Conservation (phyloP, 2,888 invertebrate genomes). For the Leucoma salicis region DNA sequence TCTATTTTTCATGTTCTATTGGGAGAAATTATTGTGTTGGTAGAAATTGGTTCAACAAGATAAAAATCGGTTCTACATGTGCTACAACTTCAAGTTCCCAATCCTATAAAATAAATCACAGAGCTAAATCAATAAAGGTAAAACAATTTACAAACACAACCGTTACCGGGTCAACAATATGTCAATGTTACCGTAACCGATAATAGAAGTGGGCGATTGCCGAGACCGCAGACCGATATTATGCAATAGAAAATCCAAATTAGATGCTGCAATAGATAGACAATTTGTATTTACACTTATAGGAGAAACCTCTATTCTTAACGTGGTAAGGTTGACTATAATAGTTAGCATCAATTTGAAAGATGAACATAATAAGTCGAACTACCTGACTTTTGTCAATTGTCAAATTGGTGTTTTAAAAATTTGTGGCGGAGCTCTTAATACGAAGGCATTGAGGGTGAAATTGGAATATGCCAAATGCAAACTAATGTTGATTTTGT, state of each 20-base stretch:
- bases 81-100: not conserved
- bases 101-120: not conserved
- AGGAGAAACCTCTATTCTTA: slow-evolving; percentile 44
- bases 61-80: not conserved
- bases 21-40: too few relatives aligned
- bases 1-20: too few relatives aligned
- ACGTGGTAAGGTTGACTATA: slow-evolving; percentile 52
- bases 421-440: slow-evolving; percentile 44
- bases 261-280: slow-evolving; percentile 32
- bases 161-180: slow-evolving; percentile 29
- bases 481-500: slow-evolving; percentile 46
- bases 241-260: slow-evolving; percentile 56
- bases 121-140: slow-evolving; percentile 9
- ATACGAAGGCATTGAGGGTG: slow-evolving; percentile 45
- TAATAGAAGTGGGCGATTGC: slow-evolving; percentile 47
- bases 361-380: slow-evolving; percentile 43
- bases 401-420: slow-evolving; percentile 50
- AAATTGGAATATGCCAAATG: slow-evolving; percentile 48
- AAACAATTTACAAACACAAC: slow-evolving; percentile 38
- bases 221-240: slow-evolving; percentile 43
- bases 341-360: slow-evolving; percentile 60
- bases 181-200: slow-evolving; percentile 27
- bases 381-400: slow-evolving; percentile 68
- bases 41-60: not conserved
- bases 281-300: slow-evolving; percentile 34